Evolutionary conservation across 2,888 invertebrate species (phyloP), one percentile per base, ranked within the genome.

Genomic region (Hololepta plana): DNA sequence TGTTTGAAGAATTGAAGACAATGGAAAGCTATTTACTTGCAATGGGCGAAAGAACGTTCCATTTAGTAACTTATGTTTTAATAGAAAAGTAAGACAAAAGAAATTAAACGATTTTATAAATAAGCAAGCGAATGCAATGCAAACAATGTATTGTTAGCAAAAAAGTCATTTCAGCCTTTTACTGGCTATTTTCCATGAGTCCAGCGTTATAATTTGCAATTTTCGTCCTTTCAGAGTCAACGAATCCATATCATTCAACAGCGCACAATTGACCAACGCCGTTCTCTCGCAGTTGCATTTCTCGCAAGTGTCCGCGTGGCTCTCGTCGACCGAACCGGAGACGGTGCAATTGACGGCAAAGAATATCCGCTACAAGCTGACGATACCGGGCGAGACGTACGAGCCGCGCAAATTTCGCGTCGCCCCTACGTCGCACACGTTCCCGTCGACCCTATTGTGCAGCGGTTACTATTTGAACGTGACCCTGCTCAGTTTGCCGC

Each of bases 301-400:
- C 61, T 95, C 93, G 4, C 93, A 95, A 62, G 72, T 95, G 38
- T 82, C 88, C 26, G 88, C 93, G 28, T 95, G 93, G 93, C 68
- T 77, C 42, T 68, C 71, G 9, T 44, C 45, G 12, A 47, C 48
- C 26, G 44, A 49, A n/a, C 17, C 23, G 34, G 34, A 20, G 36
- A 38, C 28, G 14, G 35, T 9, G 6, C 7, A 7, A 10, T 10
- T 29, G 8, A 21, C 22, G 8, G 8, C 22, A 8, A 40, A 30
- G 31, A 64, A 62, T 53, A 60, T 75, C 35, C 64, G 67, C 36
- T 79, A 73, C 60, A 68, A 71, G 59, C 59, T 74, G 27, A 67
- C 67, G 36, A 68, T 71, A 37, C 74, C 71, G 3, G 72, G 68
- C 8, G 72, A 71, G 44, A 66, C 62, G 34, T 59, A 50, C 38